Conservation (phyloP, 2,888 invertebrate genomes). For the Heliconius ismenius region DNA sequence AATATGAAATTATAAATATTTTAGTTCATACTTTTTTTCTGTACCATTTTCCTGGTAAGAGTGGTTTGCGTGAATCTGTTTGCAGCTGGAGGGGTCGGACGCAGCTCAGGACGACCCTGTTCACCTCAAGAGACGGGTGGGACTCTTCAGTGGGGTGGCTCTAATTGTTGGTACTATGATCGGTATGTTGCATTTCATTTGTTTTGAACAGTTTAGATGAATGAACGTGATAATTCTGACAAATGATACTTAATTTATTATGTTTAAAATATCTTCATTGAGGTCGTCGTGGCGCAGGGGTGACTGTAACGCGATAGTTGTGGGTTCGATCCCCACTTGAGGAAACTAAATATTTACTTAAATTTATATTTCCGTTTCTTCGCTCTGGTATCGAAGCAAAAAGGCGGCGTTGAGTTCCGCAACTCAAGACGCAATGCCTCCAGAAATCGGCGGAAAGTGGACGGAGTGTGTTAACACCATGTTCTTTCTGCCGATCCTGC, state of each 20-base stretch:
- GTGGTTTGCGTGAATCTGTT: slow-evolving; percentile 8
- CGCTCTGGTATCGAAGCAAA: no score
- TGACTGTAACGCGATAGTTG: no score
- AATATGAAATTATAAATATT: background rate
- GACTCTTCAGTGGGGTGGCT: slow-evolving; percentile 99
- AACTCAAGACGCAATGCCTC: no score
- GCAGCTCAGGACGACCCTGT: slow-evolving; percentile 97
- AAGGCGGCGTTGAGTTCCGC: accelerated
- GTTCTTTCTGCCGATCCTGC: no score
- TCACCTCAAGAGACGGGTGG: slow-evolving; percentile 99
- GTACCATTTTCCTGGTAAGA: background rate
- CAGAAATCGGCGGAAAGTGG: no score
- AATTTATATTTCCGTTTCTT: no score
- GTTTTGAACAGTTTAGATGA: no score
- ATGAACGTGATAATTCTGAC: background rate
- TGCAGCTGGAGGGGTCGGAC: slow-evolving; percentile 93
- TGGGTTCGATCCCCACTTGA: no score
- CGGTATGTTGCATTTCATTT: slow-evolving; percentile 81
- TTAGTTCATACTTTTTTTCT: background rate
- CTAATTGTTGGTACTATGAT: slow-evolving; percentile 99
- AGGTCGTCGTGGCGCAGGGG: no score
- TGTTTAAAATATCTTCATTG: background rate
- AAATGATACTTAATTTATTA: background rate
- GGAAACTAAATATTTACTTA: no score
- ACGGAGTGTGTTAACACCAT: no score